phyloP scores from a whole-genome alignment of 2,113 vertebrate genomes.

The Phocoena sinus region DNA sequence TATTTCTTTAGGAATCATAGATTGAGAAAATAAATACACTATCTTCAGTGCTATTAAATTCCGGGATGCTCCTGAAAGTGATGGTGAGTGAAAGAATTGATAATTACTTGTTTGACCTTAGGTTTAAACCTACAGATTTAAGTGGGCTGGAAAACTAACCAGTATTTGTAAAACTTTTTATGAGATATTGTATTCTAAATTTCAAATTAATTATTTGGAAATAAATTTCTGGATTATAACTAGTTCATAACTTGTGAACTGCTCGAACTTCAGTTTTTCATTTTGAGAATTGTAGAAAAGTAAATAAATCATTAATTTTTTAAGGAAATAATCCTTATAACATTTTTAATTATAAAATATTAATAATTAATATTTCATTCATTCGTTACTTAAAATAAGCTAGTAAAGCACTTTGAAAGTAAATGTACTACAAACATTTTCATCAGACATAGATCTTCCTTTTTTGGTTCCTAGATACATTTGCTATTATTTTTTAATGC shows the following conservation, averaged over 20 bases:
- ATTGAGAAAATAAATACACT: neutral
- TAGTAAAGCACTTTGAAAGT: neutral
- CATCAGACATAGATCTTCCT: neutral
- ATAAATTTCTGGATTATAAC: neutral
- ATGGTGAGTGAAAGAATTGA: neutral
- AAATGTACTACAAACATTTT: neutral
- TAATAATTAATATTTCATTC: neutral
- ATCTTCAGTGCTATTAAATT: neutral
- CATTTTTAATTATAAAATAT: constrained; percentile 3
- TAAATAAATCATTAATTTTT: neutral
- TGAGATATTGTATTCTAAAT: neutral
- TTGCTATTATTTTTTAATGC: neutral
- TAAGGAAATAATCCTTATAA: neutral
- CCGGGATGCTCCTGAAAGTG: neutral
- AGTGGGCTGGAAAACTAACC: neutral
- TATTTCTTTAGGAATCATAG: neutral
- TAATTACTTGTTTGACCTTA: neutral
- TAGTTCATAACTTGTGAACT: neutral
- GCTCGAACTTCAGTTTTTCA: neutral
- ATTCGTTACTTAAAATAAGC: neutral
- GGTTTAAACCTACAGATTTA: neutral
- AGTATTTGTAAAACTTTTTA: neutral
- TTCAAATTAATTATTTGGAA: neutral
- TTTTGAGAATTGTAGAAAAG: neutral
- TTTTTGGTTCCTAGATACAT: neutral